phyloP scores from a whole-genome alignment of 2,797 vertebrate genomes.

The Bradypodion pumilum region DNA sequence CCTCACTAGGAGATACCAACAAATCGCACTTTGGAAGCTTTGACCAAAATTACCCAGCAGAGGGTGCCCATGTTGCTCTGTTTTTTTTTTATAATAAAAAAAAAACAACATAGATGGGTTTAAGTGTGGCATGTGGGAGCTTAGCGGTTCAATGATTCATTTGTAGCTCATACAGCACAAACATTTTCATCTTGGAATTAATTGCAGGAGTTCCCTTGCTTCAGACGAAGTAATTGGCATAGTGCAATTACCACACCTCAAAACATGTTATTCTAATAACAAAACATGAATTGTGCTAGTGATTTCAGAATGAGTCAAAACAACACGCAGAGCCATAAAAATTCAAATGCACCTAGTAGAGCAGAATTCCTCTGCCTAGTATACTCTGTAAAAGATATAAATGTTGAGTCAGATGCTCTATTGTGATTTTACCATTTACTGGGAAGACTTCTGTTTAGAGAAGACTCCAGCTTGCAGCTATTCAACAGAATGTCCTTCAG shows the following conservation, averaged over 20 bases:
- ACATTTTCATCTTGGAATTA: conserved; percentile 5
- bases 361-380: not conserved
- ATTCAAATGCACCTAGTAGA: not conserved
- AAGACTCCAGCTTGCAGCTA: not conserved
- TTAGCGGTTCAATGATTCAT: not conserved
- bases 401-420: not conserved
- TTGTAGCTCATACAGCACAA: not conserved
- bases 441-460: not conserved
- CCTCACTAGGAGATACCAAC: not conserved
- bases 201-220: not conserved
- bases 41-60: not conserved
- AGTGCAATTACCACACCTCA: conserved; percentile 11
- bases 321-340: not conserved
- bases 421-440: accelerated
- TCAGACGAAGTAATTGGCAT: not conserved
- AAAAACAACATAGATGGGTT: accelerated
- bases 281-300: conserved; percentile 11
- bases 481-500: not conserved
- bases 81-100: no score
- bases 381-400: not conserved
- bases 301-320: not conserved
- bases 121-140: conserved; percentile 7
- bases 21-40: not conserved
- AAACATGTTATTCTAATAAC: conserved; percentile 25
- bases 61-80: conserved; percentile 26